Conservation (phyloP, 2,888 invertebrate species). For the Gastrophysa polygoni region DNA sequence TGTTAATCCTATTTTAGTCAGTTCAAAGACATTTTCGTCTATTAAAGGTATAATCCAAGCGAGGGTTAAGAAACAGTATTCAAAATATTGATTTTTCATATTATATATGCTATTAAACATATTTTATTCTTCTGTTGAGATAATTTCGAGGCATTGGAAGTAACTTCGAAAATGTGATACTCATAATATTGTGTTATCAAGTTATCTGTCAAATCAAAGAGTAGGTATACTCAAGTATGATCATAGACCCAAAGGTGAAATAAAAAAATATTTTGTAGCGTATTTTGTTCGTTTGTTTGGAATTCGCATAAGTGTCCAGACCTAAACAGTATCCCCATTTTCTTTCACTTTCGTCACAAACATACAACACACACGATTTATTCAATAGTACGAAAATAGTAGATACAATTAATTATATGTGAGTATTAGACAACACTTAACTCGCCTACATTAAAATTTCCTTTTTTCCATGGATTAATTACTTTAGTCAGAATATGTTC, state of each 20-base stretch:
- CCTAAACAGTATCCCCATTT: neutral
- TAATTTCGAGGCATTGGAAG: too few relatives aligned
- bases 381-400: slow-evolving; percentile 17
- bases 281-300: neutral
- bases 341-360: neutral
- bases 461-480: too few relatives aligned
- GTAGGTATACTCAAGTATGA: too few relatives aligned
- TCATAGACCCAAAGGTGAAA: too few relatives aligned
- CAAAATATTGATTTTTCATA: neutral
- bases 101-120: neutral
- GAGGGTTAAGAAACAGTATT: neutral
- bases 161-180: too few relatives aligned
- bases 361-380: slow-evolving; percentile 5
- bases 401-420: slow-evolving; percentile 4
- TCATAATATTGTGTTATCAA: too few relatives aligned
- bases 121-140: too few relatives aligned
- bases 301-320: neutral
- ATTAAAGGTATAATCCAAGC: neutral
- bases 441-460: too few relatives aligned
- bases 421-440: neutral
- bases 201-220: too few relatives aligned
- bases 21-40: slow-evolving; percentile 17
- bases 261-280: too few relatives aligned
- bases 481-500: too few relatives aligned
- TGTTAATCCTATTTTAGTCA: slow-evolving; percentile 12